Conservation (phyloP, 2,797 vertebrate species). For the Cyprinella venusta region DNA sequence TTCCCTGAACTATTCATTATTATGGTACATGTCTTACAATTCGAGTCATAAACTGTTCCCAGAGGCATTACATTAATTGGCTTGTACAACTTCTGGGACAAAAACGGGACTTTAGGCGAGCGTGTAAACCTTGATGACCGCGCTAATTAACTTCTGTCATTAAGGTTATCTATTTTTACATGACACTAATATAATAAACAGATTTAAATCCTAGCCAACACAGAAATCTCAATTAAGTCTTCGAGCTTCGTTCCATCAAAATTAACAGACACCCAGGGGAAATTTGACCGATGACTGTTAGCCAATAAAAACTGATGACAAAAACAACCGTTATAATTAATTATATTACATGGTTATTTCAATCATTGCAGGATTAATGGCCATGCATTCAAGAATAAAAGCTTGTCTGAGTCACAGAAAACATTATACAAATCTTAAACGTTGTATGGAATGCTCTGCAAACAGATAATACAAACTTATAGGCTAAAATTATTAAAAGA, state of each 20-base stretch:
- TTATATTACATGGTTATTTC: conserved; percentile 21
- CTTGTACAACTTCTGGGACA: conserved; percentile 53
- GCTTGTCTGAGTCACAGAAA: background rate
- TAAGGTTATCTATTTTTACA: conserved; percentile 56
- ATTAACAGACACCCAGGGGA: conserved; percentile 31
- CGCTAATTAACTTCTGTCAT: conserved; percentile 54
- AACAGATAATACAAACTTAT: background rate
- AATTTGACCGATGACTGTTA: conserved; percentile 34
- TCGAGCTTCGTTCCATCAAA: conserved; percentile 22
- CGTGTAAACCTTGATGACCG: conserved; percentile 52
- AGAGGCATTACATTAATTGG: conserved; percentile 55
- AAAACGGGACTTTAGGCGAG: conserved; percentile 49
- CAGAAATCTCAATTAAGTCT: conserved; percentile 44
- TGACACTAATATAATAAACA: conserved; percentile 56
- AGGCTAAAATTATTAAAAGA: background rate
- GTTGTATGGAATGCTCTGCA: background rate
- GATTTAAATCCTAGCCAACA: conserved; percentile 40
- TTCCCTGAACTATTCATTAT: conserved; percentile 50
- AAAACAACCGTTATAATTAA: conserved; percentile 37
- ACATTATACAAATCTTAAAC: background rate
- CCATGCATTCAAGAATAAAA: background rate
- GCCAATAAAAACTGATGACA: conserved; percentile 34
- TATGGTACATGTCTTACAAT: conserved; percentile 45
- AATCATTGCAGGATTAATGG: background rate
- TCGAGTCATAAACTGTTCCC: conserved; percentile 44